Evolutionary conservation across 1,140 invertebrate genomes (phyloP).

Genomic region (Sycophaga agraensis): DNA sequence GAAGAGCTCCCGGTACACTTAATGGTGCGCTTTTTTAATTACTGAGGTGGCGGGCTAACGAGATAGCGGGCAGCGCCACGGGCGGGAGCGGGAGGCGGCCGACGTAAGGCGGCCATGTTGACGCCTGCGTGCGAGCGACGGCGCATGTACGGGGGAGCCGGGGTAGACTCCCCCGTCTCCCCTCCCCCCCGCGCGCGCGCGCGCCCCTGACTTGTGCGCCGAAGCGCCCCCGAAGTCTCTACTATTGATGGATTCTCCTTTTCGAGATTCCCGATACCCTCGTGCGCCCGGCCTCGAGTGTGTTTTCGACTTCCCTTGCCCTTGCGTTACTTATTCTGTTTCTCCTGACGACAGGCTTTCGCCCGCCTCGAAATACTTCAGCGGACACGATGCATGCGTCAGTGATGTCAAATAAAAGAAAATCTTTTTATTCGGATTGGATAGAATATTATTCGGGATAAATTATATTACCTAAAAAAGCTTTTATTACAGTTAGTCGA

Average conservation of each 20-base stretch:
- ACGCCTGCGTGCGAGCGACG: conserved; percentile 44
- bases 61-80: conserved; percentile 21
- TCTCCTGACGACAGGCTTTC: too few relatives aligned
- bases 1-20: too few relatives aligned
- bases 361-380: too few relatives aligned
- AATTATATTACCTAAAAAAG: too few relatives aligned
- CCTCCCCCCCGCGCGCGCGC: too few relatives aligned
- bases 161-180: too few relatives aligned
- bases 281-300: neutral
- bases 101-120: conserved; percentile 46
- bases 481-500: too few relatives aligned
- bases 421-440: too few relatives aligned
- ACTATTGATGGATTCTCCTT: conserved; percentile 16
- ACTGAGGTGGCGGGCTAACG: conserved; percentile 33
- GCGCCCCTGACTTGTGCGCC: conserved; percentile 37
- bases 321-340: too few relatives aligned
- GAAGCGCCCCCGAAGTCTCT: conserved; percentile 7
- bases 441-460: too few relatives aligned
- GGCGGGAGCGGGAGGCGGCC: conserved; percentile 38
- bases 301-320: neutral
- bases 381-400: too few relatives aligned
- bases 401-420: too few relatives aligned
- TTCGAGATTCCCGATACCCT: neutral
- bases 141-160: neutral
- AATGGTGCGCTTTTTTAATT: conserved; percentile 45